phyloP scores from a whole-genome alignment of 1,140 invertebrate species.

The Drosophila teissieri region DNA sequence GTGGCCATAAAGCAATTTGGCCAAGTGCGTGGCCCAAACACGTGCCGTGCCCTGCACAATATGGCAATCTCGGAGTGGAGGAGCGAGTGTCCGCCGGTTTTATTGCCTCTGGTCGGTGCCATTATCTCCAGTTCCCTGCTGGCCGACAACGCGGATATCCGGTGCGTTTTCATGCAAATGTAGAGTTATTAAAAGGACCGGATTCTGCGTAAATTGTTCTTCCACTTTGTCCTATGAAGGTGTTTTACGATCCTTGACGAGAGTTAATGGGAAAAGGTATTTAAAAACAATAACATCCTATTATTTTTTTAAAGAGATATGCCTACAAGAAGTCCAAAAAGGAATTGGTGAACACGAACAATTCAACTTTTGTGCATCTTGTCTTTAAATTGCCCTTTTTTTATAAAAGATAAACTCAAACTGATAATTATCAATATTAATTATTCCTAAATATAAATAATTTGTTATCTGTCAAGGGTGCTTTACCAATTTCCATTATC shows the following conservation, averaged over 20 bases:
- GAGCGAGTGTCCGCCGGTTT: constrained; percentile 38
- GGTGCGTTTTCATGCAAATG: constrained; percentile 21
- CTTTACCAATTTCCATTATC: constrained; percentile 17
- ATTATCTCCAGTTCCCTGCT: constrained; percentile 45
- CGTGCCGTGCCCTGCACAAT: constrained; percentile 42
- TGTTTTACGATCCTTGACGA: neutral
- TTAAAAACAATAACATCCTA: too few relatives aligned
- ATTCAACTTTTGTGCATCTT: too few relatives aligned
- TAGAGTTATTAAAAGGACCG: neutral
- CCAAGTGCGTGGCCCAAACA: constrained; percentile 49
- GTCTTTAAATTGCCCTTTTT: too few relatives aligned
- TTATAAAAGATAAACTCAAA: too few relatives aligned
- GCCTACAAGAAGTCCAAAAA: too few relatives aligned
- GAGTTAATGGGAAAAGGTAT: too few relatives aligned
- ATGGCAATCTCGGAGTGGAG: constrained; percentile 5
- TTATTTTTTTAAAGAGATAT: too few relatives aligned
- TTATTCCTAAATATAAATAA: constrained; percentile 2
- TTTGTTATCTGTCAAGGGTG: neutral
- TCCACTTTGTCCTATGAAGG: neutral
- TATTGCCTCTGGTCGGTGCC: constrained; percentile 54
- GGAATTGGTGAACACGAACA: too few relatives aligned
- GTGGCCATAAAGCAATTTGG: constrained; percentile 57
- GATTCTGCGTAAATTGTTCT: neutral
- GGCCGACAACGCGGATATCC: constrained; percentile 14
- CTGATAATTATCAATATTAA: constrained; percentile 9